Evolutionary conservation across 2,888 invertebrate genomes (phyloP).

Genomic region (Athalia cordata): DNA sequence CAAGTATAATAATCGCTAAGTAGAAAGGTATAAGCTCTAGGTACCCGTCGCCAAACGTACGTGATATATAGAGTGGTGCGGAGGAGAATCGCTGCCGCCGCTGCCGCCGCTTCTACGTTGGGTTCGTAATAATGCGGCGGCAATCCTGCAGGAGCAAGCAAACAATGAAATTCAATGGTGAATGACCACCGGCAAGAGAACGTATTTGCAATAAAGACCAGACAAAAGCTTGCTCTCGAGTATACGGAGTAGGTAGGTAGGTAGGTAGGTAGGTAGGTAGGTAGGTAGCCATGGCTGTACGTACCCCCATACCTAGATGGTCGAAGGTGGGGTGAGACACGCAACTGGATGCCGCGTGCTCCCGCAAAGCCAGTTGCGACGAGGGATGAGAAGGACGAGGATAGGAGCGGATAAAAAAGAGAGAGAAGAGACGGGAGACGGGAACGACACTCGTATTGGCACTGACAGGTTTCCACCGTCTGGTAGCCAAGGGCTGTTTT

Average conservation of each 20-base stretch:
- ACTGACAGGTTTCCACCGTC: conserved; percentile 46
- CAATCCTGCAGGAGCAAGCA: conserved; percentile 43
- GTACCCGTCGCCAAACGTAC: too few relatives aligned
- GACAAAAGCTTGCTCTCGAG: conserved; percentile 43
- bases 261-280: too few relatives aligned
- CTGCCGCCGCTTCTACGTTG: too few relatives aligned
- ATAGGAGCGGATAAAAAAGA: conserved; percentile 40
- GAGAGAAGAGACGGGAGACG: conserved; percentile 23
- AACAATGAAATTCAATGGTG: conserved; percentile 59
- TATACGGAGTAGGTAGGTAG: background rate
- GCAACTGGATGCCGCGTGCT: conserved; percentile 21
- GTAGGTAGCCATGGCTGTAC: too few relatives aligned
- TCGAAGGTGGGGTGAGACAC: background rate
- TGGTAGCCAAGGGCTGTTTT: conserved; percentile 45
- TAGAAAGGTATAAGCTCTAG: too few relatives aligned
- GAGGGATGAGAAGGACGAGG: conserved; percentile 43
- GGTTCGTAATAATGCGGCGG: conserved; percentile 51
- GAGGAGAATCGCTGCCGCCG: background rate
- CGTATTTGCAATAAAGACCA: conserved; percentile 51
- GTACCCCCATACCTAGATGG: background rate
- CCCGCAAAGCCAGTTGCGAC: background rate
- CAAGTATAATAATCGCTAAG: too few relatives aligned
- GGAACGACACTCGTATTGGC: conserved; percentile 32
- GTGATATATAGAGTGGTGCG: background rate
- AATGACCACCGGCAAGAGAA: conserved; percentile 55